Percentiles rank a stretch among this genome's conserved stretches.
phyloP scores from a whole-genome alignment of 2,113 vertebrate species.

The Anser brachyrhynchus region DNA sequence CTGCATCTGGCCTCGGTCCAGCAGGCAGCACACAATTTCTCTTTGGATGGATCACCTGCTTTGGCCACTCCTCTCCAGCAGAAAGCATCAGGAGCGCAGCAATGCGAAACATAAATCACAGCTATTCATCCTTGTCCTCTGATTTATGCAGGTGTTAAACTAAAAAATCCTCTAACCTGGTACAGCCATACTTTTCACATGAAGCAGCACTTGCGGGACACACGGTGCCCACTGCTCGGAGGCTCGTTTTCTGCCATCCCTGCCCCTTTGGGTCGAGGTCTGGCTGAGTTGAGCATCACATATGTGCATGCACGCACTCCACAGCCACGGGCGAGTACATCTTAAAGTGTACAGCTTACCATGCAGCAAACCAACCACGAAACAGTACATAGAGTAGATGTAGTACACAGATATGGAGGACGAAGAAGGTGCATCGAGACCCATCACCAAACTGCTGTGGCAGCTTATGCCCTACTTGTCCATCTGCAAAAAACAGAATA shows the following conservation, averaged over 20 bases:
- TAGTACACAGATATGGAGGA: not conserved
- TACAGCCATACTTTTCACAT: rapidly evolving
- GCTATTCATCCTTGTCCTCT: not conserved
- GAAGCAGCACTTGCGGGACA: rapidly evolving
- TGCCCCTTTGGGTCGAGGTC: not conserved
- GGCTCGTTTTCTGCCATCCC: not conserved
- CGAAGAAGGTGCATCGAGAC: not conserved
- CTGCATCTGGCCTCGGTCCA: not conserved
- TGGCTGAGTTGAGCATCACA: not conserved
- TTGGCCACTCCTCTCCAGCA: not conserved
- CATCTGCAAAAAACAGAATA: not conserved
- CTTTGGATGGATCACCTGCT: not conserved
- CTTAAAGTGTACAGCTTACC: not conserved
- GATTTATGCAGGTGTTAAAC: not conserved
- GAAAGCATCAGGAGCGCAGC: not conserved
- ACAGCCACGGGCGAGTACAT: not conserved
- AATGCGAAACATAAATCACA: not conserved
- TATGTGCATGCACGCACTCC: rapidly evolving
- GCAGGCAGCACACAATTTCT: not conserved
- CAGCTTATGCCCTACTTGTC: not conserved
- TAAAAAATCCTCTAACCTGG: not conserved
- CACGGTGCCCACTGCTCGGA: not conserved
- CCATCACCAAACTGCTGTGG: not conserved
- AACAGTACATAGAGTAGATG: not conserved
- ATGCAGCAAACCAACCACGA: not conserved